These are phyloP conservation scores for Amia ocellicauda DNA, from an alignment of 2,113 vertebrate genomes.

Conservation along the genomic window DNA sequence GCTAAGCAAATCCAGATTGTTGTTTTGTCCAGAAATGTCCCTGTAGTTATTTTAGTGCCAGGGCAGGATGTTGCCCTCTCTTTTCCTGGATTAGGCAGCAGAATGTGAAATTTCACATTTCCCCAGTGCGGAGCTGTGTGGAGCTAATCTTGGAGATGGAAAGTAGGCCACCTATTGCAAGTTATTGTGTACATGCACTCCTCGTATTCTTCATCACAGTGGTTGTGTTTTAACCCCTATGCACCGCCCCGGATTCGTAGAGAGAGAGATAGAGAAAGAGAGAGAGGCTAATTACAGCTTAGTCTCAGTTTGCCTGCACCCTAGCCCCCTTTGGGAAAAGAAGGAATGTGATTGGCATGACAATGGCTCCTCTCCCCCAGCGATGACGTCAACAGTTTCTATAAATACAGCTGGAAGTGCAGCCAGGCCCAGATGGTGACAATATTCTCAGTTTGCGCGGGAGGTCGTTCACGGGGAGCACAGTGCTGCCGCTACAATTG, in stretches of 20 bases:
- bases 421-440: constrained; percentile 16
- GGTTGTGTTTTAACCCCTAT: neutral
- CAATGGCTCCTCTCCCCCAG: constrained; percentile 44
- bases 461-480: neutral
- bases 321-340: constrained; percentile 30
- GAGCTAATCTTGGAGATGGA: neutral
- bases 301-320: constrained; percentile 34
- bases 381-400: constrained; percentile 65
- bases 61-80: too few relatives aligned
- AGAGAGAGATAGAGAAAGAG: constrained; percentile 1
- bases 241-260: neutral
- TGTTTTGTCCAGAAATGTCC: too few relatives aligned
- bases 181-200: too few relatives aligned
- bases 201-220: neutral
- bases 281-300: constrained; percentile 47
- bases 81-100: neutral
- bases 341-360: constrained; percentile 36
- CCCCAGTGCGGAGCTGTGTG: neutral
- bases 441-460: constrained; percentile 28
- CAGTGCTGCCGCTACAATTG: neutral
- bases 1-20: too few relatives aligned
- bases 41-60: too few relatives aligned
- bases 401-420: constrained; percentile 63
- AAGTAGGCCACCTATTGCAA: neutral
- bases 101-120: neutral